These are phyloP conservation scores for Dryoscopus gambensis DNA, from an alignment of 2,113 vertebrate genomes.

Conservation along the genomic window DNA sequence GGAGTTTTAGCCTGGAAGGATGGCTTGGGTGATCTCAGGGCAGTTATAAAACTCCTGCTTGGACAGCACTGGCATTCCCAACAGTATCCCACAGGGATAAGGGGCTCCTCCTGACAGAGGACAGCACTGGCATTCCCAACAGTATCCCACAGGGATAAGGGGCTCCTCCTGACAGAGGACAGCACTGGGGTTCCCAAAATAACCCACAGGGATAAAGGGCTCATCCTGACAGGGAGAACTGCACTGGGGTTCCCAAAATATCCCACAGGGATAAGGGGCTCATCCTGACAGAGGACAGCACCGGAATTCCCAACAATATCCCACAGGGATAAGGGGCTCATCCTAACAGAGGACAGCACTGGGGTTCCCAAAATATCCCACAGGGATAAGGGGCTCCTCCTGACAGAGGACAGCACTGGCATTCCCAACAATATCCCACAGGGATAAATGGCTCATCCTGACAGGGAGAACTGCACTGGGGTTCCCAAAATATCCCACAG, in stretches of 20 bases:
- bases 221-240: background rate
- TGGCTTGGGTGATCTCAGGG: background rate
- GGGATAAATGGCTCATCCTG: background rate
- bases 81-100: background rate
- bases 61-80: background rate
- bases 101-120: background rate
- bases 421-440: background rate
- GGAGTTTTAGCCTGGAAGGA: background rate
- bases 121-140: background rate
- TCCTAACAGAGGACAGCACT: fast-evolving
- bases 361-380: background rate
- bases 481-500: background rate
- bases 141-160: background rate
- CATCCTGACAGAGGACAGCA: too few species aligned
- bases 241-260: background rate
- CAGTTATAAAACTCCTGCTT: background rate
- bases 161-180: background rate
- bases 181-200: background rate
- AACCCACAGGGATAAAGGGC: background rate
- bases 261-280: background rate
- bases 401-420: fast-evolving
- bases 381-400: background rate
- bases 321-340: background rate
- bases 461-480: fast-evolving
- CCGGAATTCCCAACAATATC: background rate